A percentile compares a stretch with the other conserved stretches of the same genome.
phyloP scores from a whole-genome alignment of 2,797 vertebrate species.

The Typhlichthys subterraneus region DNA sequence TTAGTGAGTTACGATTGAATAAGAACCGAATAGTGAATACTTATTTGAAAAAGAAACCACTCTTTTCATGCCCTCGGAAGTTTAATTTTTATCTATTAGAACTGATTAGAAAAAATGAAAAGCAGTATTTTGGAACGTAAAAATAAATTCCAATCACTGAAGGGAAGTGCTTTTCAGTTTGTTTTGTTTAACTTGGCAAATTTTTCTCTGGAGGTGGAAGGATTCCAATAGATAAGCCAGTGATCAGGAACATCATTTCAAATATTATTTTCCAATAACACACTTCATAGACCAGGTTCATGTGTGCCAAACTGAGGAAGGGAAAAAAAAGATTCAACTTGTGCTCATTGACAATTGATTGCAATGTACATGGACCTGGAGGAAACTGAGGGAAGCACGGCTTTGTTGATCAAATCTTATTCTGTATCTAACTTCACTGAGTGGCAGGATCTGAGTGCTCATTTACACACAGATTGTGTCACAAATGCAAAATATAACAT shows the following conservation, averaged over 20 bases:
- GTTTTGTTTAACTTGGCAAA: slow-evolving; percentile 77
- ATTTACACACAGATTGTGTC: too few relatives aligned
- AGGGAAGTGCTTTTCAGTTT: slow-evolving; percentile 76
- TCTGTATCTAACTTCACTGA: slow-evolving; percentile 27
- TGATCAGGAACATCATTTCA: slow-evolving; percentile 86
- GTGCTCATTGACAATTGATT: slow-evolving; percentile 40
- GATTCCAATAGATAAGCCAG: slow-evolving; percentile 82
- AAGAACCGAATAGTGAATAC: slow-evolving; percentile 34
- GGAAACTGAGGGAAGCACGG: slow-evolving; percentile 30
- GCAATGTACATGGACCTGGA: slow-evolving; percentile 30
- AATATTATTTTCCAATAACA: slow-evolving; percentile 82
- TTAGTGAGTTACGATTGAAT: background rate
- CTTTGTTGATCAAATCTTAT: slow-evolving; percentile 15
- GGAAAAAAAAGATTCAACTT: slow-evolving; percentile 50
- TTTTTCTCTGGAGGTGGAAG: slow-evolving; percentile 76
- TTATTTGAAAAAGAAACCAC: slow-evolving; percentile 53
- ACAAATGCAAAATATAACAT: too few relatives aligned
- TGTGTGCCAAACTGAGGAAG: slow-evolving; percentile 54
- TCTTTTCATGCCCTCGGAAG: slow-evolving; percentile 67
- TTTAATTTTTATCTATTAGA: slow-evolving; percentile 81
- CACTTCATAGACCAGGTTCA: slow-evolving; percentile 69
- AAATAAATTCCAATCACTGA: slow-evolving; percentile 75
- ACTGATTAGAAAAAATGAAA: slow-evolving; percentile 75
- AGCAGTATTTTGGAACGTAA: slow-evolving; percentile 80
- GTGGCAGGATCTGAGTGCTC: background rate